These are phyloP conservation scores for Solenodon paradoxus DNA, from an alignment of 2,113 vertebrate species.

Conservation along the genomic window DNA sequence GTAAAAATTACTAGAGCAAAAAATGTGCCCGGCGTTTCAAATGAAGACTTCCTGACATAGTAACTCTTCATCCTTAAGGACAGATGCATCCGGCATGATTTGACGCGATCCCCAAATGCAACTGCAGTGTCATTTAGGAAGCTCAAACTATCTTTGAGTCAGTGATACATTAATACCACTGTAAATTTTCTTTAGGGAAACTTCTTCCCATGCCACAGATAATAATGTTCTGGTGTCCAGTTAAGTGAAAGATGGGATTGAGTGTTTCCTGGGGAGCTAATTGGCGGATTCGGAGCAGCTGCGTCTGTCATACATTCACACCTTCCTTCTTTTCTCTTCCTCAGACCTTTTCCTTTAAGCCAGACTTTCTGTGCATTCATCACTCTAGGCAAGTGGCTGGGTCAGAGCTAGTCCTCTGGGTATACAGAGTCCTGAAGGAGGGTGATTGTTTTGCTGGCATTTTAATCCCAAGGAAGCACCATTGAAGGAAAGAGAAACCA, in stretches of 20 bases:
- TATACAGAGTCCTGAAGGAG: not conserved
- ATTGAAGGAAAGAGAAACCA: not conserved
- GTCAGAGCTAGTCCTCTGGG: not conserved
- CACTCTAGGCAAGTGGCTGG: not conserved
- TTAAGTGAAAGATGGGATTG: not conserved
- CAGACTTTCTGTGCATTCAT: not conserved
- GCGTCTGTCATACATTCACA: not conserved
- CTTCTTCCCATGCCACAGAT: not conserved
- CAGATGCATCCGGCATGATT: not conserved
- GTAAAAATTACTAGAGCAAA: not conserved
- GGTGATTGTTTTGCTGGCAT: not conserved
- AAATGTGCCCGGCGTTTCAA: not conserved
- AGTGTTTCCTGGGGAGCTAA: not conserved
- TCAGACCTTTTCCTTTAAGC: not conserved
- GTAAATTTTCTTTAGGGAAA: slow-evolving; percentile 3
- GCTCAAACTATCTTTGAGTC: not conserved
- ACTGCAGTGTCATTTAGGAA: not conserved
- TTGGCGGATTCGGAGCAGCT: not conserved
- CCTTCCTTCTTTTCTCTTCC: not conserved
- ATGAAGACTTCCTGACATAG: not conserved
- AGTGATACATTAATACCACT: not conserved
- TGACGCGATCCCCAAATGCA: not conserved
- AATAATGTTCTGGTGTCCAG: not conserved
- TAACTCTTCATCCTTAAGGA: slow-evolving; percentile 23
- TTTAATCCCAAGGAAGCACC: not conserved